A percentile compares a stretch with the other conserved stretches of the same genome.
phyloP scores from a whole-genome alignment of 2,113 vertebrate genomes.

The Gobio gobio region DNA sequence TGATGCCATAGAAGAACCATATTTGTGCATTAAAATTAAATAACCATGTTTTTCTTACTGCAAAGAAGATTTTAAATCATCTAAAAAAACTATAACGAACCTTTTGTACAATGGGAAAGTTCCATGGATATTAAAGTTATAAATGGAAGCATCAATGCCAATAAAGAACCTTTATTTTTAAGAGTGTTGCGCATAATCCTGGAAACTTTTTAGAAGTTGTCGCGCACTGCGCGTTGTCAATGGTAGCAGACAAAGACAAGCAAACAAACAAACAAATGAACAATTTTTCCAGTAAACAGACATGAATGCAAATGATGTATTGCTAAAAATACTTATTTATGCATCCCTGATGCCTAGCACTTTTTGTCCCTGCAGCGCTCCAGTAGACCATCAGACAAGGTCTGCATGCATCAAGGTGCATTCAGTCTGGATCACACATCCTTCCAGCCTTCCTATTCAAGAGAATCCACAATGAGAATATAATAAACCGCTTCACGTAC shows the following conservation, averaged over 20 bases:
- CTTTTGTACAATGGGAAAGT: too few species aligned
- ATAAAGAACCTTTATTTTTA: too few species aligned
- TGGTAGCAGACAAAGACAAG: background rate
- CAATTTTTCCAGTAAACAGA: background rate
- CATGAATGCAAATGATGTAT: background rate
- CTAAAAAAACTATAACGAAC: too few species aligned
- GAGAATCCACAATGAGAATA: background rate
- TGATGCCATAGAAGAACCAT: too few species aligned
- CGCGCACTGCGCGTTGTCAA: background rate
- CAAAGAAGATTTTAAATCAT: too few species aligned
- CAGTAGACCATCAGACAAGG: background rate
- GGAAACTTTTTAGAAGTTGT: background rate
- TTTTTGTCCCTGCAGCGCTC: background rate
- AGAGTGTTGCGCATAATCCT: too few species aligned
- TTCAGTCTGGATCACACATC: background rate
- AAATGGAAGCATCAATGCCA: too few species aligned
- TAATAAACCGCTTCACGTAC: constrained; percentile 65
- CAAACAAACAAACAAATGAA: background rate
- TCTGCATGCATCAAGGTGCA: constrained; percentile 15
- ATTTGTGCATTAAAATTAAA: too few species aligned
- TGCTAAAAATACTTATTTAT: background rate
- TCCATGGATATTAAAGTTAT: too few species aligned
- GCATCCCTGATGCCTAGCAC: background rate
- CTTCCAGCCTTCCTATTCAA: background rate
- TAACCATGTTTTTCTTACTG: too few species aligned